These are phyloP conservation scores for Drosophila sechellia DNA, from an alignment of 1,140 invertebrate species.

Conservation along the genomic window DNA sequence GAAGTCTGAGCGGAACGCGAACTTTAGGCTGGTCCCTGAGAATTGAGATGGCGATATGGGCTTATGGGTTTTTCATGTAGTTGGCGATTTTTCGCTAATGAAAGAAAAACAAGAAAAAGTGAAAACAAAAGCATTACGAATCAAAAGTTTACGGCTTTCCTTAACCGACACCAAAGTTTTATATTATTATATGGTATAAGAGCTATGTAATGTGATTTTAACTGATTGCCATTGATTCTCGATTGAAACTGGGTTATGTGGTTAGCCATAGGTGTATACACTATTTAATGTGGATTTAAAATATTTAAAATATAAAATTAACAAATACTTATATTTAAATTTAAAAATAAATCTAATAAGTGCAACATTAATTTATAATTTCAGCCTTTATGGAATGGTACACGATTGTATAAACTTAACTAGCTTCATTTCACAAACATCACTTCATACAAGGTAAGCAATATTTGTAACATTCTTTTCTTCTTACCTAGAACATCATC, in stretches of 20 bases:
- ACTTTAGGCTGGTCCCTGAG: not conserved
- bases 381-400: slow-evolving; percentile 1
- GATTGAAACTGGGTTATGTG: slow-evolving; percentile 21
- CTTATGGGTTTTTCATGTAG: slow-evolving; percentile 56
- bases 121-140: slow-evolving; percentile 30
- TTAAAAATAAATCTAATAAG: no score
- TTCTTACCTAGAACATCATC: no score
- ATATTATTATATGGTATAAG: slow-evolving; percentile 38
- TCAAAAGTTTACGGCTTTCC: slow-evolving; percentile 6
- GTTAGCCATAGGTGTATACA: not conserved
- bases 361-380: not conserved
- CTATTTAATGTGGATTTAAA: not conserved
- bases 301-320: not conserved
- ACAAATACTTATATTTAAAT: no score
- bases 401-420: not conserved
- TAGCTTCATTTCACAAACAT: not conserved
- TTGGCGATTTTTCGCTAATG: slow-evolving; percentile 38
- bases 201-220: slow-evolving; percentile 47
- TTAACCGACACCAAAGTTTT: slow-evolving; percentile 31
- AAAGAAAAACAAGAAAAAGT: slow-evolving; percentile 33
- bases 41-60: slow-evolving; percentile 8
- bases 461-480: not conserved
- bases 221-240: slow-evolving; percentile 5
- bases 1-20: slow-evolving; percentile 6
- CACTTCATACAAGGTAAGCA: not conserved